These are phyloP conservation scores for Oxyscelio sp. DNA, from an alignment of 2,888 invertebrate species.

Conservation along the genomic window DNA sequence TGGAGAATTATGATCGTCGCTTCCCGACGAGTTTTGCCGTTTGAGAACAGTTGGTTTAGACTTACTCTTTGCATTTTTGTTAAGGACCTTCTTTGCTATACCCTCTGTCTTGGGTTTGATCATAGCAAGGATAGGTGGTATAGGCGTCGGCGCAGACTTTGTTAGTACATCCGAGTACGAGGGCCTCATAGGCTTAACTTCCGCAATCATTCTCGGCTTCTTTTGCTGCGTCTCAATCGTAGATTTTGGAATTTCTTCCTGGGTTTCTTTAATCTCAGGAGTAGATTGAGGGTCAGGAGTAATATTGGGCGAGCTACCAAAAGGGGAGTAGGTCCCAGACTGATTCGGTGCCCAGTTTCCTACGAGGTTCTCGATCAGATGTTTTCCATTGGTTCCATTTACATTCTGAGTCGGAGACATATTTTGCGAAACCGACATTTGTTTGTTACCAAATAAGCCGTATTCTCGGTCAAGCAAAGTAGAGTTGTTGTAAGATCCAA, in stretches of 20 bases:
- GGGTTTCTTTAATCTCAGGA: constrained; percentile 77
- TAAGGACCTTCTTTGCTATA: constrained; percentile 87
- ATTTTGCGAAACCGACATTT: constrained; percentile 75
- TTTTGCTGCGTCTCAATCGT: constrained; percentile 84
- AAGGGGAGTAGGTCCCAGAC: constrained; percentile 93
- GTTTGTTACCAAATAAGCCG: constrained; percentile 86
- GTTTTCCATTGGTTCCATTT: constrained; percentile 83
- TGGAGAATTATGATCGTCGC: constrained; percentile 89
- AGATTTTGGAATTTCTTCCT: constrained; percentile 81
- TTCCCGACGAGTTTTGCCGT: constrained; percentile 90
- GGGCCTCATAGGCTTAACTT: constrained; percentile 96
- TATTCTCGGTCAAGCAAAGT: constrained; percentile 85
- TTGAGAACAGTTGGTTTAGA: constrained; percentile 88
- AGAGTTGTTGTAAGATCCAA: constrained; percentile 82
- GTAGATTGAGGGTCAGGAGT: constrained; percentile 83
- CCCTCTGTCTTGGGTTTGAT: constrained; percentile 87
- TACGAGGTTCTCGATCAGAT: constrained; percentile 92
- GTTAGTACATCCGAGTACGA: constrained; percentile 95
- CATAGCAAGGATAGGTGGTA: constrained; percentile 84
- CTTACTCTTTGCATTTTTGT: constrained; percentile 87
- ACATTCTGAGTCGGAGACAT: constrained; percentile 73
- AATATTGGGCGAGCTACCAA: constrained; percentile 89
- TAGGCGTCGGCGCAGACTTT: constrained; percentile 90
- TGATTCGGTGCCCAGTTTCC: constrained; percentile 93
- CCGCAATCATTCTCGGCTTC: constrained; percentile 93